Evolutionary conservation across 2,888 invertebrate genomes (phyloP).

Genomic region (Hemaris fuciformis): DNA sequence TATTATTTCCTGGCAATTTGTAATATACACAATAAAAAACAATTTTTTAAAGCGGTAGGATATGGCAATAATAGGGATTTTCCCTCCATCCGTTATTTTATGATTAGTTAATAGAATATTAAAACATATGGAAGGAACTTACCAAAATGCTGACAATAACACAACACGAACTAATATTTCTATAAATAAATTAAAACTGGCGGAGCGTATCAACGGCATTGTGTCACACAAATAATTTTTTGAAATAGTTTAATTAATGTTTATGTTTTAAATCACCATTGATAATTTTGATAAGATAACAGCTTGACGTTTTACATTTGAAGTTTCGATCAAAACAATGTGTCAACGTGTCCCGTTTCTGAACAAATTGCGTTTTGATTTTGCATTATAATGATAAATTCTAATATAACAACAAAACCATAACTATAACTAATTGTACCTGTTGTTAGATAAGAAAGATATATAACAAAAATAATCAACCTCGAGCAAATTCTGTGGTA

Average conservation of each 20-base stretch:
- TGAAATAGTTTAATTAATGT: slow-evolving; percentile 17
- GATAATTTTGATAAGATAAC: slow-evolving; percentile 29
- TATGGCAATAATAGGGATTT: not conserved
- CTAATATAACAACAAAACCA: too few species aligned
- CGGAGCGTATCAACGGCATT: slow-evolving; percentile 73
- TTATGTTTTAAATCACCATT: slow-evolving; percentile 19
- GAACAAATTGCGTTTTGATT: not conserved
- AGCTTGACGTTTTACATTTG: slow-evolving; percentile 5
- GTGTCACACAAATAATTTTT: slow-evolving; percentile 28
- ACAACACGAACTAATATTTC: slow-evolving; percentile 77
- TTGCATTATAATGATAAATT: too few species aligned
- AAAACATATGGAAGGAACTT: slow-evolving; percentile 58
- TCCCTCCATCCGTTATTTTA: not conserved
- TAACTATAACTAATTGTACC: too few species aligned
- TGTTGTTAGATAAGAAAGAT: too few species aligned
- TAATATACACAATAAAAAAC: too few species aligned
- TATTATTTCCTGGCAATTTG: too few species aligned
- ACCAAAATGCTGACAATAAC: slow-evolving; percentile 79
- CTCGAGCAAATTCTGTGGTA: too few species aligned
- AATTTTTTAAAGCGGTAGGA: too few species aligned
- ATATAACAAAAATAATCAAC: too few species aligned
- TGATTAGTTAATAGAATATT: slow-evolving; percentile 4
- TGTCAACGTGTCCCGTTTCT: slow-evolving; percentile 2
- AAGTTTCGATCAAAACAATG: not conserved
- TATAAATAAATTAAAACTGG: slow-evolving; percentile 67